Conservation (phyloP, 1,140 invertebrate genomes). For the Battus philenor region DNA sequence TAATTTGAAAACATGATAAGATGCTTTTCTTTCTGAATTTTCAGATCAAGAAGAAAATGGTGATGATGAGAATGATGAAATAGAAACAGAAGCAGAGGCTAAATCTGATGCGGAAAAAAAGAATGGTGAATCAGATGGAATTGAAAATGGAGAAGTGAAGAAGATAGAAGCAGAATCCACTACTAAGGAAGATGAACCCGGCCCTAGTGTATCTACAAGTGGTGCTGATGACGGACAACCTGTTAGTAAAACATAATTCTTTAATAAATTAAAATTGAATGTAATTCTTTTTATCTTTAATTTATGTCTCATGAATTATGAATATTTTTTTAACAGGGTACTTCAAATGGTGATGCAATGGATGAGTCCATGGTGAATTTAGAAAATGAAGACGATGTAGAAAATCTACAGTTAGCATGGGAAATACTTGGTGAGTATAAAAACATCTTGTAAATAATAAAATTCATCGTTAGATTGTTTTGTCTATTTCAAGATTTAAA, state of each 20-base stretch:
- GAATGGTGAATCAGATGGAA: slow-evolving; percentile 26
- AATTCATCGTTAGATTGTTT: no score
- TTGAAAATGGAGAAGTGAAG: slow-evolving; percentile 35
- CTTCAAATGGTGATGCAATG: slow-evolving; percentile 57
- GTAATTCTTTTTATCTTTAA: slow-evolving; percentile 5
- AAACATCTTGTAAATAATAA: no score
- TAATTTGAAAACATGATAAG: no score
- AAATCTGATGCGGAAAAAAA: slow-evolving; percentile 11
- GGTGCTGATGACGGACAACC: slow-evolving; percentile 35
- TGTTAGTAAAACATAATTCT: no score
- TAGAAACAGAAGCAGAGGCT: slow-evolving; percentile 19
- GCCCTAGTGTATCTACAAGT: slow-evolving; percentile 24
- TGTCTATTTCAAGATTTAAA: no score
- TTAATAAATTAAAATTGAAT: background rate
- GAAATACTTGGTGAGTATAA: slow-evolving; percentile 84
- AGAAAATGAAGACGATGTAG: slow-evolving; percentile 79
- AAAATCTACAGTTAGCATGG: slow-evolving; percentile 91
- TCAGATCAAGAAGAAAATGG: slow-evolving; percentile 42
- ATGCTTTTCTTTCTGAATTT: no score
- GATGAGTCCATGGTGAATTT: slow-evolving; percentile 60
- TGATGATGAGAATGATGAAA: slow-evolving; percentile 35
- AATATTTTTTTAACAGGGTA: slow-evolving; percentile 30
- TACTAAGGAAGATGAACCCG: slow-evolving; percentile 40
- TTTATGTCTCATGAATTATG: background rate
- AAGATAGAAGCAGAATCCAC: slow-evolving; percentile 46